A percentile compares a stretch with the other conserved stretches of the same genome.
Conservation (phyloP, 2,888 invertebrate genomes). For the Philopedon plagiatum region DNA sequence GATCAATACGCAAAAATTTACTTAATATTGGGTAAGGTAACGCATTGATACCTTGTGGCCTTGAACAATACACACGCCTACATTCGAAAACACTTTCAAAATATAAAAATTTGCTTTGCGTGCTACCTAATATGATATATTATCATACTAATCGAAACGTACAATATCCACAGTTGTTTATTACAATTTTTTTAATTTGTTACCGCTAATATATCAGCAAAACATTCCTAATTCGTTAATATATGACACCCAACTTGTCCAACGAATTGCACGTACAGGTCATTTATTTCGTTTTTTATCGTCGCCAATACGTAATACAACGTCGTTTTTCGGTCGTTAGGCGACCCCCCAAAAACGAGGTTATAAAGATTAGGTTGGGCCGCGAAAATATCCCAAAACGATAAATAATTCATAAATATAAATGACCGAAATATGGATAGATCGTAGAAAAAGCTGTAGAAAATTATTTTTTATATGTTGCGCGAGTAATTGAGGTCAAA, state of each 20-base stretch:
- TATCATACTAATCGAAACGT: no score
- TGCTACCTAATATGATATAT: not conserved
- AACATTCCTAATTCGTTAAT: not conserved
- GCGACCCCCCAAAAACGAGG: not conserved
- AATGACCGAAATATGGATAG: conserved; percentile 1
- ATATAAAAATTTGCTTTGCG: not conserved
- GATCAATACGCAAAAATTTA: no score
- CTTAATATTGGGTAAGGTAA: no score
- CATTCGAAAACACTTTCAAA: not conserved
- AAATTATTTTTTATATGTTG: not conserved
- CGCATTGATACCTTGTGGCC: not conserved
- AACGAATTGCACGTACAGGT: not conserved
- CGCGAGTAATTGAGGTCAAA: conserved; percentile 16
- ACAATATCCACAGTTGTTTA: not conserved
- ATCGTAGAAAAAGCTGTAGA: conserved; percentile 6
- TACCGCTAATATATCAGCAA: no score
- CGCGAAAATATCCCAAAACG: conserved; percentile 7
- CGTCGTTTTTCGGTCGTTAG: conserved; percentile 2
- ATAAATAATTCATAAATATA: conserved; percentile 11
- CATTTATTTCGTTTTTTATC: not conserved
- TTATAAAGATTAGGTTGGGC: conserved; percentile 9
- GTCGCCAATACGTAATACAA: no score
- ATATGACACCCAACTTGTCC: conserved; percentile 3
- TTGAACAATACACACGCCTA: not conserved
- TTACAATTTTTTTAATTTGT: no score